Conservation (phyloP, 2,888 invertebrate species). For the Mesoligia furuncula region DNA sequence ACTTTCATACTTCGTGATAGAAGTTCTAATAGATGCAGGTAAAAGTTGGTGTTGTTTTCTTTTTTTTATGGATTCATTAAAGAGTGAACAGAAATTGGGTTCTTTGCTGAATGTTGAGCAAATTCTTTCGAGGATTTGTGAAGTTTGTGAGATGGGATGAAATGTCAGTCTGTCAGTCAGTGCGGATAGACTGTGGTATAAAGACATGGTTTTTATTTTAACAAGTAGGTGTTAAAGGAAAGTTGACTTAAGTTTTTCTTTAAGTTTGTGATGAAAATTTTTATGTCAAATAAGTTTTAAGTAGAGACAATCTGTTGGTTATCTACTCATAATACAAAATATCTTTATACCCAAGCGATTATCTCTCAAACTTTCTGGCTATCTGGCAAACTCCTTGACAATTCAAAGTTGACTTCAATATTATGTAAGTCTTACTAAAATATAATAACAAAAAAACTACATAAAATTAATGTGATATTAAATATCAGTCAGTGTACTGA, state of each 20-base stretch:
- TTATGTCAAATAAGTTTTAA: not conserved
- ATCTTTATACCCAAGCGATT: not conserved
- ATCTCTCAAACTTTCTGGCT: not conserved
- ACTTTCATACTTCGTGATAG: constrained; percentile 24
- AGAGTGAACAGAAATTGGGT: constrained; percentile 51
- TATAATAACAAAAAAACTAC: not conserved
- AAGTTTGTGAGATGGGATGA: constrained; percentile 38
- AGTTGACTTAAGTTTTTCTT: not conserved
- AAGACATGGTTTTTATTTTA: constrained; percentile 42
- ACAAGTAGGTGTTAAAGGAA: constrained; percentile 6
- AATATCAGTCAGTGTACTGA: not conserved
- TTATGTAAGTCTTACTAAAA: not conserved
- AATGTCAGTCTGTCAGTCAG: constrained; percentile 48
- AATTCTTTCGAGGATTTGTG: constrained; percentile 44
- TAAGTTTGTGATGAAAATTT: constrained; percentile 5
- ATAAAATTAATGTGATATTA: not conserved
- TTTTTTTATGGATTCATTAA: constrained; percentile 64
- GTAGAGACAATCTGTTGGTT: not conserved
- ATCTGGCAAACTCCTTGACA: not conserved
- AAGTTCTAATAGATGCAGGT: constrained; percentile 8
- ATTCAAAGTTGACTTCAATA: not conserved
- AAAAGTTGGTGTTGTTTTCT: constrained; percentile 32
- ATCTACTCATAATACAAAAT: not conserved
- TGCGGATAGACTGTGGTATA: constrained; percentile 10
- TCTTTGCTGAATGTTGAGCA: constrained; percentile 50